A percentile compares a stretch with the other conserved stretches of the same genome.
These are phyloP conservation scores for Gnathonemus longibarbis DNA, from an alignment of 2,113 vertebrate species.

Conservation along the genomic window DNA sequence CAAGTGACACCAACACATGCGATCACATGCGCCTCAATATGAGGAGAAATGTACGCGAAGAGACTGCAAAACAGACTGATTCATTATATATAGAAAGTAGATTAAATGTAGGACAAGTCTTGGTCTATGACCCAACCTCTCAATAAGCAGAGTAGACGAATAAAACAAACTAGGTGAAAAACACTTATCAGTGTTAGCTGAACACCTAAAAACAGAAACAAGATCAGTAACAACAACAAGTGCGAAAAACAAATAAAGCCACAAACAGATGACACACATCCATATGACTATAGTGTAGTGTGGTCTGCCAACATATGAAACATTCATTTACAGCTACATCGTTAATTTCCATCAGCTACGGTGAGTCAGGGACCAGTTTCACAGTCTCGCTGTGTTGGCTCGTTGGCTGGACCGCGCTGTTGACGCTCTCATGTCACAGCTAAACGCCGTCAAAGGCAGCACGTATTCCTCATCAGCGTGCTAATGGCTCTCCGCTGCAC, in stretches of 20 bases:
- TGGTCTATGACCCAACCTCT: not conserved
- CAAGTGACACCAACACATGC: not conserved
- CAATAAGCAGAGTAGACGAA: not conserved
- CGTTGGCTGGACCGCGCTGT: not conserved
- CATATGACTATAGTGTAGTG: not conserved
- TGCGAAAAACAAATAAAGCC: not conserved
- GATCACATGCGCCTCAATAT: not conserved
- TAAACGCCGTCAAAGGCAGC: not conserved
- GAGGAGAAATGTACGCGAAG: not conserved
- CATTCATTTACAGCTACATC: not conserved
- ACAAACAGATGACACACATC: not conserved
- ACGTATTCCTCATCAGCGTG: not conserved
- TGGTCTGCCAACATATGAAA: not conserved
- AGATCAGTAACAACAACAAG: not conserved
- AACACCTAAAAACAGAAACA: not conserved
- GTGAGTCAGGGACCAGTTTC: not conserved
- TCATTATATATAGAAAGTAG: not conserved
- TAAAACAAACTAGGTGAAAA: not conserved
- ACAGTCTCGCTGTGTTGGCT: not conserved
- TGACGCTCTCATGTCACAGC: not conserved
- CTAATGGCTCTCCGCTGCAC: not conserved
- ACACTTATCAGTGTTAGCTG: not conserved
- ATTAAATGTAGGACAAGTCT: not conserved
- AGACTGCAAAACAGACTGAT: not conserved
- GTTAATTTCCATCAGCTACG: not conserved